Evolutionary conservation across 1,140 invertebrate species (phyloP), one percentile per base, ranked within the genome.

Genomic region (Chironomus tepperi): DNA sequence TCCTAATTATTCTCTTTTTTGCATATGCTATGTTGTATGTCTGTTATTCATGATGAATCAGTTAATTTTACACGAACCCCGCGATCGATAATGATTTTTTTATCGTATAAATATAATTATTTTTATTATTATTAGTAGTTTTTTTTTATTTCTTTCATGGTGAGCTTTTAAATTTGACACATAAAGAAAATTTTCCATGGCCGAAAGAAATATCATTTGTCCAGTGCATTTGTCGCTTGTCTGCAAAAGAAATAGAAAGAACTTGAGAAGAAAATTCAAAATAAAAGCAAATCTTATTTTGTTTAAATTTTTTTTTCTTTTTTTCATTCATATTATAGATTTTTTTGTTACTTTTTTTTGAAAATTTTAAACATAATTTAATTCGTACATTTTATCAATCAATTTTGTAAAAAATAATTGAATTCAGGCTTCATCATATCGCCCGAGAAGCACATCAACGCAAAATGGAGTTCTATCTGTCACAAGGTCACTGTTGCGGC

Each of bases 111-210:
- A n/a, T 9, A 57, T 57, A 15, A 15, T n/a, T 57, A n/a, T 47
- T 57, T 57, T 57, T 57, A 12, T 12, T n/a, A 57, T 12, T 57
- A n/a, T 57, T 47, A 10, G 2, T 15, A n/a, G 12, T 57, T 12
- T 15, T 1, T 57, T 34, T 5, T 57, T 15, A 57, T 57, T 57
- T 57, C 15, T 57, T 57, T 57, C 5, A 12, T 57, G 47, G 12
- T 57, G 47, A 57, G 24, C 24, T 57, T 57, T 70, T 70, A 70
- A 18, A 70, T 70, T 19, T 70, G 19, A 70, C 65, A 70, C 65
- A 70, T 70, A 21, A 70, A 70, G 19, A 19, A 70, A 70, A 70
- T 70, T 70, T 70, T 70, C 65, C 65, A 70, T 6, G n/a, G n/a
- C 19, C n/a, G n/a, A 18, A 70, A 18, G 8, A 16, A 70, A 18